Base-by-base conservation (phyloP, 2,113 vertebrate species). In the Anguilla japonica region DNA sequence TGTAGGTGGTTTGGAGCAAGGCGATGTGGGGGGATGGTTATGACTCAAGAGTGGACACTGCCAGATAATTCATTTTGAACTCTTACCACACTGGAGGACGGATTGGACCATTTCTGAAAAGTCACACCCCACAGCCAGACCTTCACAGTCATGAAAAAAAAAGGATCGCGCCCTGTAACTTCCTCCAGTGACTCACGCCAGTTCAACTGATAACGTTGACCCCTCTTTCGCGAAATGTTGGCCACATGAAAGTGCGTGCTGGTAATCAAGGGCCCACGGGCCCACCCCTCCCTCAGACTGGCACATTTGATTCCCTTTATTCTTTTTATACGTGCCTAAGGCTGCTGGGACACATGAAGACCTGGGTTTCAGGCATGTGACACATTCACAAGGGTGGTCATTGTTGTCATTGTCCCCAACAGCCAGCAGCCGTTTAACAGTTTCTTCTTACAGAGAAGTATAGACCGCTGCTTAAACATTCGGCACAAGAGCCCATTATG, bases 141-240 rank as follows among this genome's bases (percentile, higher is more conserved):
- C 90, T 71, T 75, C 71, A 75, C 9, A 34, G 26, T 26, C 71
- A 75, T n/a, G n/a, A 75, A 75, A 41, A 71, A 84, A 90, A 85
- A 91, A 95, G 92, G 93, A 95, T 94, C 93, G 93, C 89, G 18
- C 87, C 88, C 89, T 90, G 91, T 95, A 91, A 89, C 88, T 89
- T 84, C 53, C 85, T 41, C 89, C 87, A 93, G 89, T 87, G 93
- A 92, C 90, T 94, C 88, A 90, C 93, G 94, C 93, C 89, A 91
- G 93, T 93, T 67, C 89, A 93, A 94, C 92, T 84, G 94, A 95
- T 95, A 95, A 93, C 92, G 92, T 88, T 94, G 94, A 95, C 92
- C 93, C 88, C 87, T 92, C 88, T 85, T 85, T 86, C 88, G 88
- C 85, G 86, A 89, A 92, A 86, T 83, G 90, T 88, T 92, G 91